Percentiles rank a stretch among this genome's conserved stretches.
Conservation (phyloP, 2,113 vertebrate genomes). For the Cyprinodon variegatus region DNA sequence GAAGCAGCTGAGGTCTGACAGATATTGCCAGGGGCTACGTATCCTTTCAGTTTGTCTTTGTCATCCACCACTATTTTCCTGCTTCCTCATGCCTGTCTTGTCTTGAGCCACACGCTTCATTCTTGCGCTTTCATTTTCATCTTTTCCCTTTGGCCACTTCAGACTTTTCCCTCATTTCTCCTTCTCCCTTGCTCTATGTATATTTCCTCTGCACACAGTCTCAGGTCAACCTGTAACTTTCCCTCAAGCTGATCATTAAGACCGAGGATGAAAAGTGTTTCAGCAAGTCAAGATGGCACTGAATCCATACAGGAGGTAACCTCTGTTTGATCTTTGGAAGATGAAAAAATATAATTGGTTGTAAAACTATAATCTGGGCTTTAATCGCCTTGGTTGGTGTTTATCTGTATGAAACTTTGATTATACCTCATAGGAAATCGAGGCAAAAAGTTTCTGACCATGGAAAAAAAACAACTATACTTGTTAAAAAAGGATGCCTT, state of each 20-base stretch:
- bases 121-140: conserved; percentile 3
- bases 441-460: conserved; percentile 2
- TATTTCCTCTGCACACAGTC: conserved; percentile 18
- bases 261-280: conserved; percentile 10
- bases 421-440: conserved; percentile 28
- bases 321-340: conserved; percentile 36
- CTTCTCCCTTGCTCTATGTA: not conserved
- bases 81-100: conserved; percentile 13
- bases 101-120: not conserved
- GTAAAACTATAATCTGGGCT: conserved; percentile 7
- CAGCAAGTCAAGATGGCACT: not conserved
- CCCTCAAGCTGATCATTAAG: conserved; percentile 4
- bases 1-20: conserved; percentile 59
- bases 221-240: conserved; percentile 22
- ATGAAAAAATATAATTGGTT: conserved; percentile 43
- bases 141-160: not conserved
- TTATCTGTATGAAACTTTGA: conserved; percentile 26
- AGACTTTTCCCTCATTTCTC: not conserved
- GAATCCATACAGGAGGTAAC: conserved; percentile 13
- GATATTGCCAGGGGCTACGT: conserved; percentile 38
- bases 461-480: conserved; percentile 2
- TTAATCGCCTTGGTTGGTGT: conserved; percentile 24
- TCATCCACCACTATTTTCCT: conserved; percentile 13
- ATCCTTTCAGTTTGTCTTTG: conserved; percentile 31
- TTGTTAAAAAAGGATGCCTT: not conserved